Conservation (phyloP, 1,140 invertebrate genomes). For the Coelopa frigida region DNA sequence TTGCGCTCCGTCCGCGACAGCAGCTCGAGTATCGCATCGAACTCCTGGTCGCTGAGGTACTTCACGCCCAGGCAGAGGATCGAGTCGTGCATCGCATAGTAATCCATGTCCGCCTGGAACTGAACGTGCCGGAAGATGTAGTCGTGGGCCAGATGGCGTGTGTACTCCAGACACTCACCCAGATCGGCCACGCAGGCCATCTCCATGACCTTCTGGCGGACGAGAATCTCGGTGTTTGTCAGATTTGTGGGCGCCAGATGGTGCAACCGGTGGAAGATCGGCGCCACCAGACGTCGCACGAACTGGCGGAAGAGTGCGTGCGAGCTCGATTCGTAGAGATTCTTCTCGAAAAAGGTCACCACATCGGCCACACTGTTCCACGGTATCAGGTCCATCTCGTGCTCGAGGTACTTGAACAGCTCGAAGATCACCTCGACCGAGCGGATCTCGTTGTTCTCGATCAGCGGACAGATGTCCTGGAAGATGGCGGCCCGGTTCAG, state of each 20-base stretch:
- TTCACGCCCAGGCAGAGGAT: slow-evolving; percentile 26
- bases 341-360: slow-evolving; percentile 17
- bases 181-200: slow-evolving; percentile 30
- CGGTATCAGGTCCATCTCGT: slow-evolving; percentile 50
- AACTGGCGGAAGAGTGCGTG: slow-evolving; percentile 43
- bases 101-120: slow-evolving; percentile 16
- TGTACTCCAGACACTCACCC: slow-evolving; percentile 27
- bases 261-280: slow-evolving; percentile 26
- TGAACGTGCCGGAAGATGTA: slow-evolving; percentile 22
- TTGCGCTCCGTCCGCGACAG: slow-evolving; percentile 17
- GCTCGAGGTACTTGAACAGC: slow-evolving; percentile 52
- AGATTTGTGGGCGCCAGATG: neutral
- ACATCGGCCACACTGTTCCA: slow-evolving; percentile 47
- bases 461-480: slow-evolving; percentile 47
- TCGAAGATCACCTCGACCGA: slow-evolving; percentile 34
- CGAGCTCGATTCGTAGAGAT: slow-evolving; percentile 30
- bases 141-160: slow-evolving; percentile 19
- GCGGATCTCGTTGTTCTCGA: slow-evolving; percentile 40
- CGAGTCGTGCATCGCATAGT: slow-evolving; percentile 20
- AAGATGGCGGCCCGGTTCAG: slow-evolving; percentile 57
- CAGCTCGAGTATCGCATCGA: slow-evolving; percentile 17
- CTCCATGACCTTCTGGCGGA: slow-evolving; percentile 13
- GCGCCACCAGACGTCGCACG: slow-evolving; percentile 23
- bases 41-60: slow-evolving; percentile 25
- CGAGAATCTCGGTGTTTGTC: slow-evolving; percentile 3